These are phyloP conservation scores for Galleria mellonella DNA, from an alignment of 1,140 invertebrate genomes.

Conservation along the genomic window DNA sequence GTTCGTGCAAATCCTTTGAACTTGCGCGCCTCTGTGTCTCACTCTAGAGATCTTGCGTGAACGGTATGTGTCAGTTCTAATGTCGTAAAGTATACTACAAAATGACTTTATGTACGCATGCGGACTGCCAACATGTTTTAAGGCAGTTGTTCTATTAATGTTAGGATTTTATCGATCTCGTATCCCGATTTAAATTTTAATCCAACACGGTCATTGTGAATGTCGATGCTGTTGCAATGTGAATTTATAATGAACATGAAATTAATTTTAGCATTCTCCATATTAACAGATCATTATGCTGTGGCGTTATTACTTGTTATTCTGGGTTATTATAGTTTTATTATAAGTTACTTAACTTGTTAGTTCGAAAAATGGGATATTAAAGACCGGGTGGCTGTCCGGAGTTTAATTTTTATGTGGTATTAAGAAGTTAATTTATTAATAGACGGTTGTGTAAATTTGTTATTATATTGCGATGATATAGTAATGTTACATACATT, in stretches of 20 bases:
- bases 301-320: too few relatives aligned
- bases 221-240: constrained; percentile 4
- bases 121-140: constrained; percentile 19
- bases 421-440: too few relatives aligned
- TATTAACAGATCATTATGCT: too few relatives aligned
- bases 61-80: constrained; percentile 12
- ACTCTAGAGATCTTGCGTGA: constrained; percentile 7
- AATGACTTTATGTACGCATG: constrained; percentile 30
- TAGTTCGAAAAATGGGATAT: too few relatives aligned
- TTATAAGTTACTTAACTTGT: too few relatives aligned
- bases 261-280: too few relatives aligned
- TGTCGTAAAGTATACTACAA: constrained; percentile 42
- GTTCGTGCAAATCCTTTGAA: constrained; percentile 17
- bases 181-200: constrained; percentile 45
- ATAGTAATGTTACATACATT: too few relatives aligned
- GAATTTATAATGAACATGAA: neutral
- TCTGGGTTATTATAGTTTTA: too few relatives aligned
- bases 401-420: too few relatives aligned
- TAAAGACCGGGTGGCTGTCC: too few relatives aligned
- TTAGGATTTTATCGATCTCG: constrained; percentile 32
- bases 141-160: constrained; percentile 28
- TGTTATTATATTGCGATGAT: too few relatives aligned
- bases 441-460: too few relatives aligned
- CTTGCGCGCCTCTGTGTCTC: constrained; percentile 11
- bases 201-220: constrained; percentile 25